A percentile compares a stretch with the other conserved stretches of the same genome.
Evolutionary conservation across 2,797 vertebrate species (phyloP).

Genomic region (Kryptolebias ocellatus): DNA sequence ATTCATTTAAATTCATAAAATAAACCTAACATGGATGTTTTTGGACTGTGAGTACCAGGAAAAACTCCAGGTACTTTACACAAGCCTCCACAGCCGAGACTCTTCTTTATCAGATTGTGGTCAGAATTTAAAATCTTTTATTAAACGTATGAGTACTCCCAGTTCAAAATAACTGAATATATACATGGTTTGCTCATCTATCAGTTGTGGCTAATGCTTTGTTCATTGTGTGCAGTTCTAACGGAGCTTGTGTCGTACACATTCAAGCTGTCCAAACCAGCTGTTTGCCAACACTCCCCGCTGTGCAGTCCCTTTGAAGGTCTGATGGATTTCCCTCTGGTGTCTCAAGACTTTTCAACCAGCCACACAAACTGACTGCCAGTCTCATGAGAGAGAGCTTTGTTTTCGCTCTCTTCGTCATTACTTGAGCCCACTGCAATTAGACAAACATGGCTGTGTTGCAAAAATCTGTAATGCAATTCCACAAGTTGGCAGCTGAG

Average conservation of each 20-base stretch:
- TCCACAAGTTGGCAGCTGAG: slow-evolving; percentile 28
- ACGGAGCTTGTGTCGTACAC: slow-evolving; percentile 45
- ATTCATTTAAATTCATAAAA: no score
- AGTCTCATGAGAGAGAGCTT: slow-evolving; percentile 59
- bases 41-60: no score
- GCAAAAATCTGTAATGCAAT: slow-evolving; percentile 27
- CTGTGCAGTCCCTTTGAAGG: slow-evolving; percentile 69
- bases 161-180: background rate
- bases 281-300: slow-evolving; percentile 63
- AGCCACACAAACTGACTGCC: slow-evolving; percentile 58
- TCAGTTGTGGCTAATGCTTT: slow-evolving; percentile 7
- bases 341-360: slow-evolving; percentile 64
- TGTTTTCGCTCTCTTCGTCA: slow-evolving; percentile 50
- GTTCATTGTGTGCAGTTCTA: slow-evolving; percentile 43
- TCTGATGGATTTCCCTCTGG: slow-evolving; percentile 71
- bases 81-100: background rate
- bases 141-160: background rate
- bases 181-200: slow-evolving; percentile 5
- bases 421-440: slow-evolving; percentile 30
- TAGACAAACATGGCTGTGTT: slow-evolving; percentile 53
- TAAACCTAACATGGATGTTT: background rate
- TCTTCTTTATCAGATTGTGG: background rate
- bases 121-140: background rate
- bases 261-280: slow-evolving; percentile 76
- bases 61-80: background rate